Conservation (phyloP, 2,888 invertebrate genomes). For the Cantharis rufa region DNA sequence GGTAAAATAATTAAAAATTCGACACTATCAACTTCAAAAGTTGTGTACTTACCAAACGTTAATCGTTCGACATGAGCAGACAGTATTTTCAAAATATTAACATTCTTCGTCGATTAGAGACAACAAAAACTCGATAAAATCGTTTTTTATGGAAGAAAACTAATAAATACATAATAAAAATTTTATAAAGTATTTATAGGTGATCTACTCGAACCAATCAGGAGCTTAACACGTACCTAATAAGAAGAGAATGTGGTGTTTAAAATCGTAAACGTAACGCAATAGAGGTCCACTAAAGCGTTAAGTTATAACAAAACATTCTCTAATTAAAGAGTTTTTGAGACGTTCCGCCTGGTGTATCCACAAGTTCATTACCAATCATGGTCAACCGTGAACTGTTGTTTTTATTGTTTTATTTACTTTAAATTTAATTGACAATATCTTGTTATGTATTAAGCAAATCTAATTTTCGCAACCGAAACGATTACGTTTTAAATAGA, state of each 20-base stretch:
- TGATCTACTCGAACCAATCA: constrained; percentile 11
- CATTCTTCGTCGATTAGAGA: background rate
- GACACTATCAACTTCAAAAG: background rate
- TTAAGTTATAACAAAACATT: constrained; percentile 41
- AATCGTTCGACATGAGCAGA: background rate
- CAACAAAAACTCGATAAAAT: background rate
- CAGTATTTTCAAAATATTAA: background rate
- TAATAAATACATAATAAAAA: background rate
- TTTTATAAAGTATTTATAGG: background rate
- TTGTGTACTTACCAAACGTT: background rate
- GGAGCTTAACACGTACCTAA: constrained; percentile 21
- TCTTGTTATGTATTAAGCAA: constrained; percentile 48
- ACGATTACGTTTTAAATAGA: constrained; percentile 50
- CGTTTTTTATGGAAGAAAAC: background rate
- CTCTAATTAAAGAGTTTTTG: constrained; percentile 53
- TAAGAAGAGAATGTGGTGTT: constrained; percentile 27
- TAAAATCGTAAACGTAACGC: constrained; percentile 12
- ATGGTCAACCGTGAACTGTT: constrained; percentile 44
- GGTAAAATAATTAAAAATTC: background rate
- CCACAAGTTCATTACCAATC: constrained; percentile 52
- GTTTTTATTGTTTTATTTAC: constrained; percentile 41
- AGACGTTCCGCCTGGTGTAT: constrained; percentile 49
- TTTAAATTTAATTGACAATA: constrained; percentile 48
- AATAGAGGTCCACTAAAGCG: constrained; percentile 29
- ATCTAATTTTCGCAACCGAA: constrained; percentile 50